Percentiles rank a stretch among this genome's conserved stretches.
These are phyloP conservation scores for Coccyzus lansbergi DNA, from an alignment of 2,797 vertebrate genomes.

Conservation along the genomic window DNA sequence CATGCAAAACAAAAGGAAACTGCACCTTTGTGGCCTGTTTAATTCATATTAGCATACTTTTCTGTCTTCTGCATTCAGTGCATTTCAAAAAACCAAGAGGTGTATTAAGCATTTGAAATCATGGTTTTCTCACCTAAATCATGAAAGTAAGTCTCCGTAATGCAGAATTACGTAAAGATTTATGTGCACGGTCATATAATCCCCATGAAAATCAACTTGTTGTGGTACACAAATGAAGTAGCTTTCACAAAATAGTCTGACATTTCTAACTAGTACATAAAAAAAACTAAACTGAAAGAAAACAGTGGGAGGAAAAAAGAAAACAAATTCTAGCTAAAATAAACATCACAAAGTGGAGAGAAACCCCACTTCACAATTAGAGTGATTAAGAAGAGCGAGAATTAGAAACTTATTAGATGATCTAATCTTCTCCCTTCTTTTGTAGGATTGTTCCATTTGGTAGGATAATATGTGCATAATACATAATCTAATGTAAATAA, in stretches of 20 bases:
- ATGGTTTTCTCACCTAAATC: neutral
- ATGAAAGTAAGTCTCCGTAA: slow-evolving; percentile 2
- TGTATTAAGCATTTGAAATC: slow-evolving; percentile 10
- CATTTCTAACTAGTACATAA: neutral
- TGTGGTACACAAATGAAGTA: slow-evolving; percentile 45
- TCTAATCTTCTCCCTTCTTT: neutral
- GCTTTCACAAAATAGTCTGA: slow-evolving; percentile 9
- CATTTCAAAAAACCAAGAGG: slow-evolving; percentile 9
- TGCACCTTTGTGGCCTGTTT: neutral
- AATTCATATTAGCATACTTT: neutral
- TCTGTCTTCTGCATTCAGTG: neutral
- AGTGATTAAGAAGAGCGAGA: neutral
- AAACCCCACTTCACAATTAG: neutral
- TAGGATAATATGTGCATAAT: neutral
- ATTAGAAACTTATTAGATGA: neutral
- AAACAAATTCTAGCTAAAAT: neutral
- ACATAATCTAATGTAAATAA: neutral
- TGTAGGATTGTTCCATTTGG: neutral
- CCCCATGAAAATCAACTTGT: slow-evolving; percentile 51
- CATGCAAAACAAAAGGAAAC: slow-evolving; percentile 31
- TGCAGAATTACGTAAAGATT: slow-evolving; percentile 54
- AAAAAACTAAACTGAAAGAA: neutral
- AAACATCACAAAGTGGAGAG: neutral
- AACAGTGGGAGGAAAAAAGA: neutral
- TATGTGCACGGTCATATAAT: neutral